These are phyloP conservation scores for Odontesthes bonariensis DNA, from an alignment of 2,113 vertebrate species.

Conservation along the genomic window DNA sequence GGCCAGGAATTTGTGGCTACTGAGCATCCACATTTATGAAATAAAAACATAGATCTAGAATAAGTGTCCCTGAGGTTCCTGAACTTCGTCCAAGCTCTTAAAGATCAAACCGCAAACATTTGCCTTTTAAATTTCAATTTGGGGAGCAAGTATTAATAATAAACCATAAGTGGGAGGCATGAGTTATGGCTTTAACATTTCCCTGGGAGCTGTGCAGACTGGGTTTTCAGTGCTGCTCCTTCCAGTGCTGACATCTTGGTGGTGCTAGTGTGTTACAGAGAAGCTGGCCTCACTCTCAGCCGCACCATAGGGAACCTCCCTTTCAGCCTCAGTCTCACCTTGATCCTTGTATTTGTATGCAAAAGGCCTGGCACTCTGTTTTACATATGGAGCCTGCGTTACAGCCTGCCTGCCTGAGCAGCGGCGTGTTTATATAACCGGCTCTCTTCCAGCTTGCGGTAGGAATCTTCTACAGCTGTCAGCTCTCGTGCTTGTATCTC, in stretches of 20 bases:
- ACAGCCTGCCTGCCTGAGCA: constrained; percentile 55
- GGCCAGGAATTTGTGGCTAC: constrained; percentile 20
- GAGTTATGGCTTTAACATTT: constrained; percentile 80
- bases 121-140: constrained; percentile 75
- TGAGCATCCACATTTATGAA: constrained; percentile 32
- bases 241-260: constrained; percentile 62
- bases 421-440: constrained; percentile 45
- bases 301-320: constrained; percentile 28
- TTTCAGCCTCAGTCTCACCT: constrained; percentile 56
- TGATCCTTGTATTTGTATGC: constrained; percentile 62
- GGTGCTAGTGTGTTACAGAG: constrained; percentile 71
- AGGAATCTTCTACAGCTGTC: neutral
- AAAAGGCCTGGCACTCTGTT: constrained; percentile 62
- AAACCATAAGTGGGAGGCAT: constrained; percentile 74
- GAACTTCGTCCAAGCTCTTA: constrained; percentile 62
- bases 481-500: constrained; percentile 1
- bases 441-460: neutral
- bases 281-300: constrained; percentile 12
- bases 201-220: constrained; percentile 52
- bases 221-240: constrained; percentile 36
- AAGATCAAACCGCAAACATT: constrained; percentile 79
- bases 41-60: constrained; percentile 38
- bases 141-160: constrained; percentile 74
- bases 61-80: constrained; percentile 59
- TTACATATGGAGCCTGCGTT: constrained; percentile 67